Evolutionary conservation across 1,140 invertebrate species (phyloP).

Genomic region (Megalonaias nervosa): DNA sequence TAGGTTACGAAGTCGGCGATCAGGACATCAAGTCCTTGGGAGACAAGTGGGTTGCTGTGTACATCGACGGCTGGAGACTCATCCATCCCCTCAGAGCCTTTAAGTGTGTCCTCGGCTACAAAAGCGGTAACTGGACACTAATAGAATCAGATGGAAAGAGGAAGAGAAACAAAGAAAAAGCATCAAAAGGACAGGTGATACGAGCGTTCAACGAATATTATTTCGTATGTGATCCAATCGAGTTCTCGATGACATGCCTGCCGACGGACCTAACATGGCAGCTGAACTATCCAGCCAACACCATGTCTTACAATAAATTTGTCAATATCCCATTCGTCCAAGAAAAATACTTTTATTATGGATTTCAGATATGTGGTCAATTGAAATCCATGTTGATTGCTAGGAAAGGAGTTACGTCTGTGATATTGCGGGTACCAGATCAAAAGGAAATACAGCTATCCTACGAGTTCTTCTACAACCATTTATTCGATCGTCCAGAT

Average conservation of each 20-base stretch:
- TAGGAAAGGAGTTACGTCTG: constrained; percentile 16
- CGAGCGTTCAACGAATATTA: constrained; percentile 30
- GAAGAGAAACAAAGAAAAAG: too few species aligned
- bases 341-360: constrained; percentile 14
- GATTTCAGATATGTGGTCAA: constrained; percentile 16
- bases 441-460: constrained; percentile 15
- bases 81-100: constrained; percentile 67
- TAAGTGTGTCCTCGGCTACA: constrained; percentile 21
- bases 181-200: neutral
- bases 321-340: too few species aligned
- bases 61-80: constrained; percentile 51
- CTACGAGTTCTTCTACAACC: constrained; percentile 32
- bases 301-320: neutral
- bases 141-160: neutral
- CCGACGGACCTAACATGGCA: constrained; percentile 27
- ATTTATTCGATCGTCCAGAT: neutral
- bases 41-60: constrained; percentile 53
- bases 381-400: constrained; percentile 23
- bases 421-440: constrained; percentile 4
- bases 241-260: constrained; percentile 17
- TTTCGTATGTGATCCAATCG: constrained; percentile 19
- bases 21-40: constrained; percentile 79
- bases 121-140: constrained; percentile 19
- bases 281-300: neutral
- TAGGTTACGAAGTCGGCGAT: constrained; percentile 38